Percentiles rank a stretch among this genome's conserved stretches.
phyloP scores from a whole-genome alignment of 2,113 vertebrate species.

The Equus przewalskii region DNA sequence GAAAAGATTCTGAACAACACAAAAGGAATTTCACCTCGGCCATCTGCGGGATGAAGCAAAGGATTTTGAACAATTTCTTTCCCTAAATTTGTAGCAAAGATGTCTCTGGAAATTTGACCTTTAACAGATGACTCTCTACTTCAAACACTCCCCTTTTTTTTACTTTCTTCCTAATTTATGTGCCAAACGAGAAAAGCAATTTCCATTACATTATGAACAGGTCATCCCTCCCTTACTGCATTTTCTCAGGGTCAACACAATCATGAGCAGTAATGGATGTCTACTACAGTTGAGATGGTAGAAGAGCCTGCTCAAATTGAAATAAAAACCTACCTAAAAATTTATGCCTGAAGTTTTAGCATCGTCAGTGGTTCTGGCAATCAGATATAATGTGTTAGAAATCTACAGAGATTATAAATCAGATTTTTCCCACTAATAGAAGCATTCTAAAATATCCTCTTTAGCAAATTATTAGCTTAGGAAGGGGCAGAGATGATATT shows the following conservation, averaged over 20 bases:
- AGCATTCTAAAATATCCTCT: slow-evolving; percentile 79
- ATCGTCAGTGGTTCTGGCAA: slow-evolving; percentile 54
- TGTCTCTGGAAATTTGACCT: slow-evolving; percentile 66
- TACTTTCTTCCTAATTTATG: slow-evolving; percentile 64
- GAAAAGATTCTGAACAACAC: not conserved
- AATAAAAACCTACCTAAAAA: slow-evolving; percentile 66
- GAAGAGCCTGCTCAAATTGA: slow-evolving; percentile 39
- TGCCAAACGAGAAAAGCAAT: slow-evolving; percentile 62
- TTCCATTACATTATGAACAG: slow-evolving; percentile 61
- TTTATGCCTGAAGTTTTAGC: slow-evolving; percentile 40
- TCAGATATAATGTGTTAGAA: slow-evolving; percentile 67
- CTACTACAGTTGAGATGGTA: not conserved
- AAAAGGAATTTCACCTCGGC: slow-evolving; percentile 18
- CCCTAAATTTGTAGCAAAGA: not conserved
- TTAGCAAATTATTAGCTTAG: slow-evolving; percentile 81
- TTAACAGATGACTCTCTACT: slow-evolving; percentile 37
- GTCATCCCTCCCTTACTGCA: slow-evolving; percentile 5
- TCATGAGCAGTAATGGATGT: slow-evolving; percentile 1
- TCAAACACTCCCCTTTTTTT: not conserved
- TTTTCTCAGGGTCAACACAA: slow-evolving; percentile 27
- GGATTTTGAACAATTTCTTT: slow-evolving; percentile 38
- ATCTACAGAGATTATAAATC: slow-evolving; percentile 74
- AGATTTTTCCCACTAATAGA: slow-evolving; percentile 47
- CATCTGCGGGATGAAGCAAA: slow-evolving; percentile 35
- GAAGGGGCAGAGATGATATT: slow-evolving; percentile 70